Evolutionary conservation across 2,888 invertebrate species (phyloP), one percentile per base, ranked within the genome.

Genomic region (Epistrophe grossulariae): DNA sequence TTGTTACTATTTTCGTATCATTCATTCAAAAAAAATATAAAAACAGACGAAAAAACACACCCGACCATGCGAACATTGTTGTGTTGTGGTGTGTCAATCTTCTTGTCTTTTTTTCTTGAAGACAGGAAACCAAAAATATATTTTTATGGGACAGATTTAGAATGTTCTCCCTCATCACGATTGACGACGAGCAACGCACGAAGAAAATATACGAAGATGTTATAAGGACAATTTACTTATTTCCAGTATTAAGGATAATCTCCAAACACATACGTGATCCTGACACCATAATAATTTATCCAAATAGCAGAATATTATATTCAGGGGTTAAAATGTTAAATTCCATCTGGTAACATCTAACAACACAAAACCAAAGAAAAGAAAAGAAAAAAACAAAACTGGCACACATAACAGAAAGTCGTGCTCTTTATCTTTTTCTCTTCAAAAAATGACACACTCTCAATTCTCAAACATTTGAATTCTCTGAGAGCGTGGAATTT

Each of bases 221-320:
- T 31, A 50, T 31, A 35, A 72, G 77, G 60, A 50, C 79, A 80
- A 84, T 85, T 78, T 70, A 78, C 78, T 85, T 73, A 82, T 81
- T 84, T 62, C 24, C 76, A 60, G 83, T 72, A 76, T 87, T 87
- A 83, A 83, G 87, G 87, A 87, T 87, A 87, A 87, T 87, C 87
- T 72, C 55, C 72, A 72, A 73, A 64, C 71, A 66, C 76, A 79
- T 84, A 84, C 83, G 87, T 87, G 87, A 87, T 87, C 79, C 79
- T 64, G 83, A 79, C 82, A 83, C 87, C 48, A 40, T 83, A 55
- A 79, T 83, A 79, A 87, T 87, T 79, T 87, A 84, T 77, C 38
- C 62, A 52, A 64, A 70, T 71, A 48, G 35, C 17, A 52, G 24
- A 78, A 73, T 50, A 80, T 81, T 66, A 68, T 81, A 68, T 81